Conservation (phyloP, 2,888 invertebrate genomes). For the Aplocera efformata region DNA sequence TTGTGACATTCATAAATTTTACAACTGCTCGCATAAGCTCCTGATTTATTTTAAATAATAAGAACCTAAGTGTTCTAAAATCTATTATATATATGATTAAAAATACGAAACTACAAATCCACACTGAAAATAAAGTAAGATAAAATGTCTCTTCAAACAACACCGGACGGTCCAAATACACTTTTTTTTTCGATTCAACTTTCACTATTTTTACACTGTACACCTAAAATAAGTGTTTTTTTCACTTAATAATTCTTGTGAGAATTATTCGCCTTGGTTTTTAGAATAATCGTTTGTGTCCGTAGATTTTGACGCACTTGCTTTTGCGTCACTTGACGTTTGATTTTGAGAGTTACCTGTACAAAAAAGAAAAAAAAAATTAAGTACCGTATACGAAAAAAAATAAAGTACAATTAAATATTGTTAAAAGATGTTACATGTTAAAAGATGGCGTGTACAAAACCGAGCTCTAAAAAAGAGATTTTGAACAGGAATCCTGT, state of each 20-base stretch:
- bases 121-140: not conserved
- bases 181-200: slow-evolving; percentile 11
- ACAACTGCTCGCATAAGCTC: too few species aligned
- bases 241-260: slow-evolving; percentile 17
- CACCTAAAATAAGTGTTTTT: slow-evolving; percentile 19
- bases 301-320: slow-evolving; percentile 46
- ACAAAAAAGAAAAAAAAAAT: slow-evolving; percentile 19
- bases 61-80: too few species aligned
- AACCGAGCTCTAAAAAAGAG: too few species aligned
- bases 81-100: too few species aligned
- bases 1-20: too few species aligned
- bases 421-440: too few species aligned
- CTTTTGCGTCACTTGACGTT: slow-evolving; percentile 42
- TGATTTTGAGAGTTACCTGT: slow-evolving; percentile 47
- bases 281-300: slow-evolving; percentile 49
- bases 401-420: too few species aligned
- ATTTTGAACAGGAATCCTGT: too few species aligned
- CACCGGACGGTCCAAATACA: slow-evolving; percentile 28
- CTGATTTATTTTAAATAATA: too few species aligned
- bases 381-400: too few species aligned
- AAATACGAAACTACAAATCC: too few species aligned
- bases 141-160: not conserved
- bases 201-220: slow-evolving; percentile 24
- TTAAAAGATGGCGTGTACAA: too few species aligned
- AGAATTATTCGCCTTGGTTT: slow-evolving; percentile 42